Conservation (phyloP, 2,888 invertebrate species). For the Dasypolia templi region DNA sequence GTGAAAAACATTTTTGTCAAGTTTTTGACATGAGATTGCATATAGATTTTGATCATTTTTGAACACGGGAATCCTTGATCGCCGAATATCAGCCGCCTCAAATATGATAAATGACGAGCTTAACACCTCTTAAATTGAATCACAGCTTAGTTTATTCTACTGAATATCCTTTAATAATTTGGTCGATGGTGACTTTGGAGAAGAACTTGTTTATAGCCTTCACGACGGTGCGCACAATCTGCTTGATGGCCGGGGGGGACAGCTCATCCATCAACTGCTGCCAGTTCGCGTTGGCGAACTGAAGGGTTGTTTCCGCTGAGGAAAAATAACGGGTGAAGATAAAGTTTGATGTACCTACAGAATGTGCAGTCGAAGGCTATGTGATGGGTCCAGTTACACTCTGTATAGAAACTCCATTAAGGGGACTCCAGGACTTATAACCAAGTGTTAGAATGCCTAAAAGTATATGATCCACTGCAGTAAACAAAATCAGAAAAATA, state of each 20-base stretch:
- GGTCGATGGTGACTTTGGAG: conserved; percentile 72
- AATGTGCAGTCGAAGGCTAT: not conserved
- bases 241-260: conserved; percentile 86
- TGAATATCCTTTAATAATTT: conserved; percentile 77
- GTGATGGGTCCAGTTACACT: not conserved
- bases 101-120: conserved; percentile 5
- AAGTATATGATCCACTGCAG: too few species aligned
- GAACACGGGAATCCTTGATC: not conserved
- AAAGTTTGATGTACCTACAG: not conserved
- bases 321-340: conserved; percentile 4
- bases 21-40: not conserved
- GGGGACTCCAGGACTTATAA: too few species aligned
- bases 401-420: not conserved
- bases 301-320: conserved; percentile 83
- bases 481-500: too few species aligned
- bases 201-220: conserved; percentile 88
- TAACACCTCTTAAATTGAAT: conserved; percentile 9
- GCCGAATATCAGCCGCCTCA: too few species aligned
- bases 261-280: conserved; percentile 87
- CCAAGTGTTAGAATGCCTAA: too few species aligned
- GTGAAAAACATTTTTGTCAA: not conserved
- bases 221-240: conserved; percentile 83
- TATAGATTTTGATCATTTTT: not conserved
- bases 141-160: conserved; percentile 43
- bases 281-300: conserved; percentile 88